Evolutionary conservation across 1,140 invertebrate species (phyloP).

Genomic region (Neodiprion pinetum): DNA sequence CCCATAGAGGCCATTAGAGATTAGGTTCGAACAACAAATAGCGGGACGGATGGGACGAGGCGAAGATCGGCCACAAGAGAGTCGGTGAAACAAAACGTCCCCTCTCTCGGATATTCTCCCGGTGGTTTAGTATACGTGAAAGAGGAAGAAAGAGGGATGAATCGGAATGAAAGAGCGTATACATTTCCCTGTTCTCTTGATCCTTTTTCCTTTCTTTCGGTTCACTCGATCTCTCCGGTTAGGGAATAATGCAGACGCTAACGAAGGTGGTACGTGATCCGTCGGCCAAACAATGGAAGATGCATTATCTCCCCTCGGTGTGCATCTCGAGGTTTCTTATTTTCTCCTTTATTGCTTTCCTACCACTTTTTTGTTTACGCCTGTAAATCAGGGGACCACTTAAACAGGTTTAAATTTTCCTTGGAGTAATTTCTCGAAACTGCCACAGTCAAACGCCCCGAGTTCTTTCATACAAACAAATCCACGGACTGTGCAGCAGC

Average conservation of each 20-base stretch:
- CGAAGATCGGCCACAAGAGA: background rate
- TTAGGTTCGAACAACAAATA: conserved; percentile 2
- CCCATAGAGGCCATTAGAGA: background rate
- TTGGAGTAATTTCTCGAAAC: no score
- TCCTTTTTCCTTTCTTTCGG: background rate
- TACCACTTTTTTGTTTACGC: background rate
- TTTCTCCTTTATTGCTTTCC: no score
- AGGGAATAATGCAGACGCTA: background rate
- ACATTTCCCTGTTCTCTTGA: background rate
- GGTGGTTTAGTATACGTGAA: background rate
- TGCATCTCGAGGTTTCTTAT: background rate
- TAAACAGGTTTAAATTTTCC: background rate
- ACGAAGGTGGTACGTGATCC: conserved; percentile 1
- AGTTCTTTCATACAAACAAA: background rate
- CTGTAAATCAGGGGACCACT: background rate
- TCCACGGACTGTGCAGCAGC: no score
- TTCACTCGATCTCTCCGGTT: background rate
- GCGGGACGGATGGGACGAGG: background rate
- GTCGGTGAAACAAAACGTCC: background rate
- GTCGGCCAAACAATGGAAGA: background rate
- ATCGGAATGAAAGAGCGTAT: background rate
- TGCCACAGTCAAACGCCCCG: no score
- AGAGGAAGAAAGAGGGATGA: background rate
- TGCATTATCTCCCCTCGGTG: background rate
- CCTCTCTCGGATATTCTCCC: background rate